phyloP scores from a whole-genome alignment of 2,113 vertebrate genomes.

The Lampris megalopsis region DNA sequence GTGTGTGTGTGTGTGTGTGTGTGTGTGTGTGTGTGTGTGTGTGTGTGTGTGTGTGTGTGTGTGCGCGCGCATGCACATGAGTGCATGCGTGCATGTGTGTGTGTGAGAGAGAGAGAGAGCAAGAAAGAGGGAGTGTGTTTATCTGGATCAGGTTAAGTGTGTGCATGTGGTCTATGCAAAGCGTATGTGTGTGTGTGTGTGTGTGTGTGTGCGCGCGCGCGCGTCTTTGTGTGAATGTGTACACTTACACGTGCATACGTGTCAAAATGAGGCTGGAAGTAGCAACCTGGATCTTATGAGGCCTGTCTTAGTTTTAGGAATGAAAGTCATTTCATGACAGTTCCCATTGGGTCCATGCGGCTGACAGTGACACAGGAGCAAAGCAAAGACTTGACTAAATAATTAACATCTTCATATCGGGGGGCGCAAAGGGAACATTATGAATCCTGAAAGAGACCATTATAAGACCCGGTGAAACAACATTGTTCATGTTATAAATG shows the following conservation, averaged over 20 bases:
- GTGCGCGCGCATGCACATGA: no score
- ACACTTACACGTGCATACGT: constrained; percentile 45
- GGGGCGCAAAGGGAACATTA: not conserved
- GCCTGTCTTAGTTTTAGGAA: constrained; percentile 43
- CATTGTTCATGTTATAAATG: no score
- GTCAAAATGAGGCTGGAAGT: constrained; percentile 56
- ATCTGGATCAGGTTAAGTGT: no score
- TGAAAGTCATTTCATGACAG: constrained; percentile 50
- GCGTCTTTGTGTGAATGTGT: no score
- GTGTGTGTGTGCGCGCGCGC: constrained; percentile 54
- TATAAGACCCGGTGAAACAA: no score
- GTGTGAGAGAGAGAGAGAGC: no score
- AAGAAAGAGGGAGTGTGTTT: no score
- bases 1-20: constrained; percentile 48
- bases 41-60: no score
- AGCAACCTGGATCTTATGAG: constrained; percentile 44
- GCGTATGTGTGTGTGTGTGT: constrained; percentile 35
- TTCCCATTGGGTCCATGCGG: constrained; percentile 32
- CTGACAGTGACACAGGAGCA: not conserved
- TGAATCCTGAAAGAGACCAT: no score
- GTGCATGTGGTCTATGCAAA: no score
- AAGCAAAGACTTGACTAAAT: not conserved
- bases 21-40: constrained; percentile 16
- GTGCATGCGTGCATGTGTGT: no score
- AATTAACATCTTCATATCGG: not conserved